Evolutionary conservation across 2,113 vertebrate genomes (phyloP), one percentile per base, ranked within the genome.

Genomic region (Perca flavescens): DNA sequence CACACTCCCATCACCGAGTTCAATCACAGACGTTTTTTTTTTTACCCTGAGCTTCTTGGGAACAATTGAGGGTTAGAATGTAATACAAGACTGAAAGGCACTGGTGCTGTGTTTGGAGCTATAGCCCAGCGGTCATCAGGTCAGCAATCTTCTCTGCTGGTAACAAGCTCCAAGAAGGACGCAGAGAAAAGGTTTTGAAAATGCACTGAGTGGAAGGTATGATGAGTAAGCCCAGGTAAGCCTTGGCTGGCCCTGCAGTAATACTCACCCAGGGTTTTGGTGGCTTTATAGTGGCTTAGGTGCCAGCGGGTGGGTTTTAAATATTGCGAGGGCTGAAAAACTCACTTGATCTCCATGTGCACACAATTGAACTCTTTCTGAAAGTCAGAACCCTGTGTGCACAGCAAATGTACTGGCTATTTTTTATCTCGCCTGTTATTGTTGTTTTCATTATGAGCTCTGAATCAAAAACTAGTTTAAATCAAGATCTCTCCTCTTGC

Each of bases 101-200:
- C 31, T 25, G 0, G 60, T 58, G 69, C 63, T 75, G 72, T 73
- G 61, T 80, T 46, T 78, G 68, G 80, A 47, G 60, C 75, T 54
- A 0, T 71, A 68, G 31, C 74, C 54, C 67, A 8, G 67, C 9
- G 1, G 82, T 22, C 86, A 64, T 57, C 71, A 57, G 75, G 80
- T 84, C 79, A 67, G 73, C 70, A 69, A 86, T 86, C 86, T 83
- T 80, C 76, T 70, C 79, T 49, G 81, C 77, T 77, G 70, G 74
- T 74, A 79, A 67, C 69, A 40, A 67, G 67, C 80, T 9, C 25
- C 21, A 11, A 47, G 31, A 57, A 56, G 49, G 25, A 17, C 31
- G 57, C 57, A 62, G 68, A 70, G 64, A 82, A 70, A 78, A 46
- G 22, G 25, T n/a, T 67, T 54, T 0, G 72, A 28, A 80, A 81